These are phyloP conservation scores for Sarcophilus harrisii DNA, from an alignment of 2,797 vertebrate species.

Conservation along the genomic window DNA sequence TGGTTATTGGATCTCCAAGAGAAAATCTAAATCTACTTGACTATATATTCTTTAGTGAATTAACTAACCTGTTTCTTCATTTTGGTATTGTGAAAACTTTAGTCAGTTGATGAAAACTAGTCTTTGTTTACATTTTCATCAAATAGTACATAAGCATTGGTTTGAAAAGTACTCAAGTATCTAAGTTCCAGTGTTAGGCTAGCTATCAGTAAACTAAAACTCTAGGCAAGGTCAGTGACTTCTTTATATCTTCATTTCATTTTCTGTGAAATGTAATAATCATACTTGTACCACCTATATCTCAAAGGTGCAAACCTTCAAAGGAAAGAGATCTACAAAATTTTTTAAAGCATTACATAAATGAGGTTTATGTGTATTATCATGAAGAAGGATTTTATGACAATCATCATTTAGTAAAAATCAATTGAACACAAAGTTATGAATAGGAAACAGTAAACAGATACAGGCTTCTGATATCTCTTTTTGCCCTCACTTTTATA, in stretches of 20 bases:
- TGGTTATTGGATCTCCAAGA: background rate
- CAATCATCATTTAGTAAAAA: background rate
- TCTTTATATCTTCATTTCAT: background rate
- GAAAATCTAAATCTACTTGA: conserved; percentile 1
- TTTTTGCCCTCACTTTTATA: background rate
- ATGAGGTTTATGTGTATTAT: background rate
- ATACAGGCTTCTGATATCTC: background rate
- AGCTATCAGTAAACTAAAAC: background rate
- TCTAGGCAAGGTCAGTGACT: background rate
- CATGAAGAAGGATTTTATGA: background rate
- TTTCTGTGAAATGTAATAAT: background rate
- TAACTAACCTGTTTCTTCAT: conserved; percentile 11
- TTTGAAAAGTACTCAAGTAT: background rate
- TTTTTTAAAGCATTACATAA: background rate
- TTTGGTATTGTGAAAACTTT: conserved; percentile 9
- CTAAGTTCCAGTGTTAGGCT: background rate
- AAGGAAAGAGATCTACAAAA: background rate
- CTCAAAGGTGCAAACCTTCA: background rate
- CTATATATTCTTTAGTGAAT: background rate
- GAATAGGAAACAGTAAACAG: background rate
- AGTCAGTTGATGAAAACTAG: background rate
- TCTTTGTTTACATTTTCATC: background rate
- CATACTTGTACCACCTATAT: background rate
- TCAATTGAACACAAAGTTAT: background rate
- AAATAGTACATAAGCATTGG: background rate